These are phyloP conservation scores for Syndactyla subalaris DNA, from an alignment of 2,797 vertebrate species.

Conservation along the genomic window DNA sequence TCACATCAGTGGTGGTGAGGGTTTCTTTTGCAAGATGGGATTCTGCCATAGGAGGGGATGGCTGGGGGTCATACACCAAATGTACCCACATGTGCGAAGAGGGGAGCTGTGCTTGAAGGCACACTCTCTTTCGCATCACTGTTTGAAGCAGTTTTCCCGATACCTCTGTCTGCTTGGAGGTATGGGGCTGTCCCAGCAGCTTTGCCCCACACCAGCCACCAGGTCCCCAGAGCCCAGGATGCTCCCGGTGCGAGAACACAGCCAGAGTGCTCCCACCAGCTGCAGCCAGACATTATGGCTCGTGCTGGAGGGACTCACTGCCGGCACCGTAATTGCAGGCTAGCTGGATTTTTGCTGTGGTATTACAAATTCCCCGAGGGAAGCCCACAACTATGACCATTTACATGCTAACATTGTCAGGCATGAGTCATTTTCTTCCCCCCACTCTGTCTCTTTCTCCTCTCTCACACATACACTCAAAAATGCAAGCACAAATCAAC, in stretches of 20 bases:
- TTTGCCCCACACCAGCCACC: background rate
- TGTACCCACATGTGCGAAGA: fast-evolving
- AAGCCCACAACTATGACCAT: conserved; percentile 34
- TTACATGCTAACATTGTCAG: conserved; percentile 43
- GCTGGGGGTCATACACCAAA: background rate
- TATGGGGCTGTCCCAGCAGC: background rate
- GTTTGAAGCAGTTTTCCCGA: background rate
- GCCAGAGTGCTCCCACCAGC: background rate
- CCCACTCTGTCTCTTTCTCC: conserved; percentile 15
- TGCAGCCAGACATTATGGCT: conserved; percentile 52
- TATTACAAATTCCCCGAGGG: conserved; percentile 43
- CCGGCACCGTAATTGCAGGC: conserved; percentile 36
- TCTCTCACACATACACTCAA: background rate
- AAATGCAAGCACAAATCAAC: conserved; percentile 1
- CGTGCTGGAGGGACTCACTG: background rate
- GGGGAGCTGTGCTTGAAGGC: background rate
- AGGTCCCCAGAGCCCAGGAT: background rate
- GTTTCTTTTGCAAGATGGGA: background rate
- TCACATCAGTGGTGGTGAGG: background rate
- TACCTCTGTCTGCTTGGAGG: background rate
- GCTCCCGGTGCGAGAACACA: background rate
- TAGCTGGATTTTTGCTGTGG: conserved; percentile 44
- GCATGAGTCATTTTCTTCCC: conserved; percentile 56
- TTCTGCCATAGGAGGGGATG: background rate
- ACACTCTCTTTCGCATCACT: fast-evolving